These are phyloP conservation scores for Hermodice carunculata DNA, from an alignment of 2,888 invertebrate genomes.

Conservation along the genomic window DNA sequence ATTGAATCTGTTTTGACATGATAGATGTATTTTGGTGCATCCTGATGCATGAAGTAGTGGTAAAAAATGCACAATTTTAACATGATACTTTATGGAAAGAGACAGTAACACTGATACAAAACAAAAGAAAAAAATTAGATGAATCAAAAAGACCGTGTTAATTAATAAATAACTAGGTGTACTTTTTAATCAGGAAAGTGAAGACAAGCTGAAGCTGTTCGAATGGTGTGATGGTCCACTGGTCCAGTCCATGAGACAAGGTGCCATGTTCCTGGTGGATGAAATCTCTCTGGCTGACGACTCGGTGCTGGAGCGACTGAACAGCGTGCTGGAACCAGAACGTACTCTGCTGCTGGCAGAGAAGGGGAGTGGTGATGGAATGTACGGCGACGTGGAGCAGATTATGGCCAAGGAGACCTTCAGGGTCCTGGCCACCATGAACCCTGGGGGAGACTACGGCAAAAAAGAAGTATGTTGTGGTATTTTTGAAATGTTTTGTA, in stretches of 20 bases:
- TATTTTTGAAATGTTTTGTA: background rate
- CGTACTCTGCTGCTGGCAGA: slow-evolving; percentile 91
- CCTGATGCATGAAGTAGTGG: too few relatives aligned
- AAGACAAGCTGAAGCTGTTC: slow-evolving; percentile 75
- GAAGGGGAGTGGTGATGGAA: slow-evolving; percentile 74
- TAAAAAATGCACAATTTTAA: too few relatives aligned
- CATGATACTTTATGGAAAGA: too few relatives aligned
- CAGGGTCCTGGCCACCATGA: slow-evolving; percentile 97
- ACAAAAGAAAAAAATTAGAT: too few relatives aligned
- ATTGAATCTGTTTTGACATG: too few relatives aligned
- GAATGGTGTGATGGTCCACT: slow-evolving; percentile 99
- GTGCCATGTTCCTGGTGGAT: slow-evolving; percentile 92
- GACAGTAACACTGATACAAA: too few relatives aligned
- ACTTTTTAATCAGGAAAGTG: background rate
- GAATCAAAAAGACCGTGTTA: too few relatives aligned
- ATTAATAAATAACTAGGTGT: too few relatives aligned
- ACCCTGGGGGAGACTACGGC: slow-evolving; percentile 99
- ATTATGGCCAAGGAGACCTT: slow-evolving; percentile 78
- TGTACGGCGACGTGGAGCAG: slow-evolving; percentile 53
- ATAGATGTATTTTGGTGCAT: too few relatives aligned
- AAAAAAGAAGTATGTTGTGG: slow-evolving; percentile 85
- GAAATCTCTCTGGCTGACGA: slow-evolving; percentile 99
- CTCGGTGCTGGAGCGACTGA: slow-evolving; percentile 95
- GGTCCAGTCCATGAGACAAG: slow-evolving; percentile 89
- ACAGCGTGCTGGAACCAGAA: slow-evolving; percentile 95